Conservation (phyloP, 2,888 invertebrate species). For the Lepidonotus clava region DNA sequence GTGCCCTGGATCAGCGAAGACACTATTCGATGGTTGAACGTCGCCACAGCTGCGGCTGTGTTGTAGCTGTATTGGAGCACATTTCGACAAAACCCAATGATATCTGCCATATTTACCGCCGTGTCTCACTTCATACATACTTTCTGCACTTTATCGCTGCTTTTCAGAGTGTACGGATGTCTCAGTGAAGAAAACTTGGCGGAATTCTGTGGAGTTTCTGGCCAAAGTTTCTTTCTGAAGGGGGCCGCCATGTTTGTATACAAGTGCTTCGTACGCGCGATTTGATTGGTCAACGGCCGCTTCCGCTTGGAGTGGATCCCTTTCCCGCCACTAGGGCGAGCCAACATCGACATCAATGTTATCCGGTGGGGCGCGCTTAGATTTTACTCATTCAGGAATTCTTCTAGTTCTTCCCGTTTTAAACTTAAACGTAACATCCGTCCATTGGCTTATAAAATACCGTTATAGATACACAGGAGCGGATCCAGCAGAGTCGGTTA, state of each 20-base stretch:
- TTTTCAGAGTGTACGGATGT: not conserved
- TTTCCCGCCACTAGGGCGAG: too few species aligned
- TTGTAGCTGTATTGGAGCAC: not conserved
- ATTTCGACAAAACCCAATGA: not conserved
- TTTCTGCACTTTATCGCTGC: not conserved
- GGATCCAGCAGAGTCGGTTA: too few species aligned
- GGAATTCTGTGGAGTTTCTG: not conserved
- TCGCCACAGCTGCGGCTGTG: not conserved
- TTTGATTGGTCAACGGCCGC: not conserved
- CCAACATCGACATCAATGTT: too few species aligned
- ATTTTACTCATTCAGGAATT: too few species aligned
- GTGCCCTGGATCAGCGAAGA: constrained; percentile 28
- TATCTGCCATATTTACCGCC: constrained; percentile 16
- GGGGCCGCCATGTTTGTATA: constrained; percentile 28
- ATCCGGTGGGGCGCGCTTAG: too few species aligned
- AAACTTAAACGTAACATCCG: too few species aligned
- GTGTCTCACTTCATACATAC: not conserved
- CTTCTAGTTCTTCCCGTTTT: too few species aligned
- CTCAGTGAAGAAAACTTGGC: not conserved
- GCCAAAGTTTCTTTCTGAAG: not conserved
- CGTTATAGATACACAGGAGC: too few species aligned
- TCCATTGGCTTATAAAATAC: too few species aligned
- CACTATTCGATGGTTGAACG: constrained; percentile 35
- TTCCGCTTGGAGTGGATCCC: not conserved
- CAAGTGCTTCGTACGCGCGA: not conserved